phyloP scores from a whole-genome alignment of 2,888 invertebrate species.

The Hartigia nigra region DNA sequence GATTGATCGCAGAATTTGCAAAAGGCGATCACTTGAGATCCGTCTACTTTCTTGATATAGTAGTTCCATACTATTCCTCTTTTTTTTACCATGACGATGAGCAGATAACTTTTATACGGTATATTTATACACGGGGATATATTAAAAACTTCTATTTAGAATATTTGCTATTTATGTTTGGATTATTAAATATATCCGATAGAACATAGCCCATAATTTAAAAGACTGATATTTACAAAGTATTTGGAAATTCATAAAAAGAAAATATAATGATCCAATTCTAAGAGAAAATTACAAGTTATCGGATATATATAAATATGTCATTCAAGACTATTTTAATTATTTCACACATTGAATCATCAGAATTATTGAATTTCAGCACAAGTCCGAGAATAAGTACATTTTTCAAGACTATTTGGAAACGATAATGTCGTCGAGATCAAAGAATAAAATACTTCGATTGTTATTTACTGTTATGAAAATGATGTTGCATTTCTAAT shows the following conservation, averaged over 20 bases:
- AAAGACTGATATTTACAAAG: no score
- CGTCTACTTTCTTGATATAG: constrained; percentile 54
- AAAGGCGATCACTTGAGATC: constrained; percentile 54
- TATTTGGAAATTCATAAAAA: neutral
- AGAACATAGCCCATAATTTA: neutral
- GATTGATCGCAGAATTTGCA: constrained; percentile 58
- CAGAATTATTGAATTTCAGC: neutral
- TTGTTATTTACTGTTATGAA: neutral
- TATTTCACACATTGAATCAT: neutral
- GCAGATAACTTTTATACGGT: neutral
- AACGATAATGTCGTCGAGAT: neutral
- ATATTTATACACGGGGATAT: neutral
- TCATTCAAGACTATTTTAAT: neutral
- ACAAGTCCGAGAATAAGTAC: neutral
- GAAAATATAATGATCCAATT: neutral
- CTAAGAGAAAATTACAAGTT: neutral
- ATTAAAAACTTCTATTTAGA: neutral
- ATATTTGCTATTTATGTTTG: neutral
- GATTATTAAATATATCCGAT: neutral
- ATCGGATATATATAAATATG: neutral
- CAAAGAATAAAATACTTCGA: neutral
- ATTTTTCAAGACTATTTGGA: neutral
- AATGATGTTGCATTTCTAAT: neutral
- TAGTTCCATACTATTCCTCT: constrained; percentile 57
- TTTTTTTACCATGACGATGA: constrained; percentile 53